These are phyloP conservation scores for Papilio protenor DNA, from an alignment of 2,888 invertebrate species.

Conservation along the genomic window DNA sequence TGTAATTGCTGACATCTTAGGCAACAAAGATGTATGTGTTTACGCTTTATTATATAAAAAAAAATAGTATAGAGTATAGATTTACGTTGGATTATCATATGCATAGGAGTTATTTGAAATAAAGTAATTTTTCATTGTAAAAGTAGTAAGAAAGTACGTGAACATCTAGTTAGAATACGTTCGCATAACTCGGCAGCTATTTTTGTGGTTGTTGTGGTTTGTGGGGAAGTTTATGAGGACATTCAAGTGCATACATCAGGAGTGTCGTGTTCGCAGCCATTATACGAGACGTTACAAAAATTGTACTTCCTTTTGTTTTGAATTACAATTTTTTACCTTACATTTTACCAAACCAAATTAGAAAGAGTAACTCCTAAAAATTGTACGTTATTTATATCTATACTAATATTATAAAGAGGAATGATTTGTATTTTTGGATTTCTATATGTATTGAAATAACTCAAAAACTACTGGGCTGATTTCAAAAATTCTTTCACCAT, in stretches of 20 bases:
- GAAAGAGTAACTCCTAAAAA: background rate
- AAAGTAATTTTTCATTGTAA: background rate
- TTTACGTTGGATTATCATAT: too few relatives aligned
- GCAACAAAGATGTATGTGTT: too few relatives aligned
- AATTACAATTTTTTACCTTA: background rate
- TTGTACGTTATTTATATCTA: too few relatives aligned
- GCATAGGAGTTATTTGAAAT: too few relatives aligned
- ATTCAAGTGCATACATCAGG: slow-evolving; percentile 7
- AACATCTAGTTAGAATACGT: background rate
- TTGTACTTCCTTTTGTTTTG: background rate
- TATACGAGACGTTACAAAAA: background rate
- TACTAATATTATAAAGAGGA: too few relatives aligned
- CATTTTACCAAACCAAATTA: background rate
- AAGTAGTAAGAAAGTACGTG: background rate
- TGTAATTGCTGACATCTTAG: too few relatives aligned
- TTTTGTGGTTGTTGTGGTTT: slow-evolving; percentile 33
- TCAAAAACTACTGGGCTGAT: too few relatives aligned
- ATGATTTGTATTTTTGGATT: background rate
- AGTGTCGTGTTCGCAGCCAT: background rate
- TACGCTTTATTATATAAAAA: too few relatives aligned
- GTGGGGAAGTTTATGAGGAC: slow-evolving; percentile 25
- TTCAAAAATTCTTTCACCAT: too few relatives aligned
- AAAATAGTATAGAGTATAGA: too few relatives aligned
- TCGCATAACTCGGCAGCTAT: background rate
- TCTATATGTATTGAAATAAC: too few relatives aligned